phyloP scores from a whole-genome alignment of 2,888 invertebrate genomes.

The Eumerus sabulonum region DNA sequence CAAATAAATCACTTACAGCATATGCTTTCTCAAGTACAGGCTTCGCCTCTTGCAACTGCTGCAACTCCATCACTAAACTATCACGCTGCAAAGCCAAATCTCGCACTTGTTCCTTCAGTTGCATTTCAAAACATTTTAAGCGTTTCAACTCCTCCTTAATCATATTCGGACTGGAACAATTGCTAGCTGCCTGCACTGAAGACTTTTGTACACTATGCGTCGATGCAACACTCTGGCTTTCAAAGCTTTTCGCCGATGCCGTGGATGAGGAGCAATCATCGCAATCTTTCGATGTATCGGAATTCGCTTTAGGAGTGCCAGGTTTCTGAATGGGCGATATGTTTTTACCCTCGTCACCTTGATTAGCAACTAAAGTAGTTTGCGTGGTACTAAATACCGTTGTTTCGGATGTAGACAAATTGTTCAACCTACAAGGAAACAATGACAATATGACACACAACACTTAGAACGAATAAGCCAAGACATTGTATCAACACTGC shows the following conservation, averaged over 20 bases:
- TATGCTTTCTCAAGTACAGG: slow-evolving; percentile 79
- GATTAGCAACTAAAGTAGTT: slow-evolving; percentile 3
- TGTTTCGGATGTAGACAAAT: slow-evolving; percentile 77
- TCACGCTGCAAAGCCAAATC: slow-evolving; percentile 78
- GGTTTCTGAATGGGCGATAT: slow-evolving; percentile 73
- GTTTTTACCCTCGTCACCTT: slow-evolving; percentile 71
- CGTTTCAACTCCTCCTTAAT: slow-evolving; percentile 78
- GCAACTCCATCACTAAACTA: slow-evolving; percentile 79
- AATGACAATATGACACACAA: background rate
- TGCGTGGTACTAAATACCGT: slow-evolving; percentile 77
- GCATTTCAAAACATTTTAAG: slow-evolving; percentile 77
- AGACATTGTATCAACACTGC: no score
- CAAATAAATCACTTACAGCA: slow-evolving; percentile 74
- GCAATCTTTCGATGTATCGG: slow-evolving; percentile 72
- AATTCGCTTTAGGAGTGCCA: slow-evolving; percentile 70
- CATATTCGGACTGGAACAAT: slow-evolving; percentile 74
- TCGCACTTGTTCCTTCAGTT: slow-evolving; percentile 78
- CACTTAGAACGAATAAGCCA: no score
- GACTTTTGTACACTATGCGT: slow-evolving; percentile 74
- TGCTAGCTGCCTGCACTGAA: slow-evolving; percentile 70
- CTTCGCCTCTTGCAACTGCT: slow-evolving; percentile 78
- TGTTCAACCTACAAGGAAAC: slow-evolving; percentile 67
- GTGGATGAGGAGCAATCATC: slow-evolving; percentile 75
- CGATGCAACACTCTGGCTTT: slow-evolving; percentile 76
- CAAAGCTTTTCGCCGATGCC: slow-evolving; percentile 77